phyloP scores from a whole-genome alignment of 2,888 invertebrate genomes.

The Trissolcus brochymenae region DNA sequence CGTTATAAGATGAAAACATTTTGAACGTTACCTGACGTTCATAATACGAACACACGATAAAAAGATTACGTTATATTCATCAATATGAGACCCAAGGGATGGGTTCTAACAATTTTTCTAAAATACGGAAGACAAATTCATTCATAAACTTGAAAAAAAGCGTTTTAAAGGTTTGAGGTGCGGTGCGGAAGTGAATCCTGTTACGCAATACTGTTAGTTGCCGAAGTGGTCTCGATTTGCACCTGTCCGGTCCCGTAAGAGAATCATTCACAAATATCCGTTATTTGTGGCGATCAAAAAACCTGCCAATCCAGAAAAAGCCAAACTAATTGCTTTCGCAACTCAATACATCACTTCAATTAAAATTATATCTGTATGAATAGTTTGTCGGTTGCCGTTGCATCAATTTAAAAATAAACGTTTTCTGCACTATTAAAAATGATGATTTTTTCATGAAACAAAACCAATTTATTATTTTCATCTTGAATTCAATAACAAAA shows the following conservation, averaged over 20 bases:
- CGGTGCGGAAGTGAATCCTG: constrained; percentile 60
- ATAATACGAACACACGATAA: too few relatives aligned
- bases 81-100: constrained; percentile 2
- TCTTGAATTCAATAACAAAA: too few relatives aligned
- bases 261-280: constrained; percentile 46
- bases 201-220: constrained; percentile 64
- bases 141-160: constrained; percentile 41
- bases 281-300: constrained; percentile 40
- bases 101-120: constrained; percentile 7
- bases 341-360: too few relatives aligned
- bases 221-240: constrained; percentile 61
- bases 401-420: too few relatives aligned
- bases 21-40: background rate
- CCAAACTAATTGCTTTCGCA: too few relatives aligned
- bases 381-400: too few relatives aligned
- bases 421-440: too few relatives aligned
- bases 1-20: background rate
- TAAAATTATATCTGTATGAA: too few relatives aligned
- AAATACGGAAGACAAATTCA: constrained; percentile 22
- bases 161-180: constrained; percentile 42
- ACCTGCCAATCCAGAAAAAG: background rate
- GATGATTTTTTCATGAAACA: too few relatives aligned
- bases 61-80: background rate
- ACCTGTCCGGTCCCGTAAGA: constrained; percentile 65
- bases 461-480: too few relatives aligned